Evolutionary conservation across 1,140 invertebrate genomes (phyloP).

Genomic region (Vanessa atalanta): DNA sequence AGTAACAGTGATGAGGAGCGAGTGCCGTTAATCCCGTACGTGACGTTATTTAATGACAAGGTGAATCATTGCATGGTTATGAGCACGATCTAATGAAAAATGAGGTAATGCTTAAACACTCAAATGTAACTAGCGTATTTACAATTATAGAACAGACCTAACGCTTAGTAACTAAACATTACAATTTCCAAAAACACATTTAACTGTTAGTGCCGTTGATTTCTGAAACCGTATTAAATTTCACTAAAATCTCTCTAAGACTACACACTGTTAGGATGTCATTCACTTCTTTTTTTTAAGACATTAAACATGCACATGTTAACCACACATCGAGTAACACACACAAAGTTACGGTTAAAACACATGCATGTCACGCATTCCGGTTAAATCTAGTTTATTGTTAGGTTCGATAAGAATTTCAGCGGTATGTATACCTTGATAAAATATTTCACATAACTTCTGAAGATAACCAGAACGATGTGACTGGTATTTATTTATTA

Average conservation of each 20-base stretch:
- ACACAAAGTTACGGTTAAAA: constrained; percentile 13
- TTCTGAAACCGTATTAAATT: constrained; percentile 11
- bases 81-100: constrained; percentile 22
- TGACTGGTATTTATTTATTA: too few species aligned
- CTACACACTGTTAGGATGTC: constrained; percentile 47
- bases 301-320: constrained; percentile 50
- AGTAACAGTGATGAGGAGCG: constrained; percentile 8
- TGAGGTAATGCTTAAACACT: constrained; percentile 1
- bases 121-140: not conserved
- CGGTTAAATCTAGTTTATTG: constrained; percentile 27
- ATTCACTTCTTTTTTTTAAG: constrained; percentile 57
- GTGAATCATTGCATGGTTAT: constrained; percentile 22
- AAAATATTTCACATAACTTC: not conserved
- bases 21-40: constrained; percentile 3
- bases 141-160: not conserved
- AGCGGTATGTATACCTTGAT: not conserved
- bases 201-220: constrained; percentile 27
- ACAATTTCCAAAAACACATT: constrained; percentile 18
- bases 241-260: constrained; percentile 19
- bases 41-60: not conserved
- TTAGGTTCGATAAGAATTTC: constrained; percentile 16
- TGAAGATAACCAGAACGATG: not conserved
- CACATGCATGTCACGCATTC: constrained; percentile 18
- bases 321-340: constrained; percentile 29
- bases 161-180: constrained; percentile 1